A percentile compares a stretch with the other conserved stretches of the same genome.
Evolutionary conservation across 1,140 invertebrate species (phyloP).

Genomic region (Adelges cooleyi): DNA sequence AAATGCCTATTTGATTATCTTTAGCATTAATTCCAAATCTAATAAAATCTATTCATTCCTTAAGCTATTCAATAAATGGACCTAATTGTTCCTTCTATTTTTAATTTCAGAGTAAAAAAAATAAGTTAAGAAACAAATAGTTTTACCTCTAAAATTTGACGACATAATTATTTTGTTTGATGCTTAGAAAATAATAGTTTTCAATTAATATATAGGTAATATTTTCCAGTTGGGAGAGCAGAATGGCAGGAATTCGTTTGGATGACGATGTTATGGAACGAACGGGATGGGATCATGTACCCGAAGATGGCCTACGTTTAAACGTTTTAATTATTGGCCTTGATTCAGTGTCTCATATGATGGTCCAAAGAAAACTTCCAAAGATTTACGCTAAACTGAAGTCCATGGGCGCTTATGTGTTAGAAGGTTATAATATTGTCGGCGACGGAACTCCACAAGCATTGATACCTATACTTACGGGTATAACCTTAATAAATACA

Average conservation of each 20-base stretch:
- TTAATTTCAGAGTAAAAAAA: too few species aligned
- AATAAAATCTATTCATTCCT: too few species aligned
- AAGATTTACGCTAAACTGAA: constrained; percentile 66
- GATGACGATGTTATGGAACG: constrained; percentile 40
- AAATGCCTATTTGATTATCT: too few species aligned
- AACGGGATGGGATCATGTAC: constrained; percentile 43
- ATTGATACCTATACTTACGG: constrained; percentile 79
- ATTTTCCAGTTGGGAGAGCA: constrained; percentile 45
- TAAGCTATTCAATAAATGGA: too few species aligned
- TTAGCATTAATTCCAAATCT: too few species aligned
- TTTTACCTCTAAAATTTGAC: too few species aligned
- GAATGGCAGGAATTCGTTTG: constrained; percentile 45
- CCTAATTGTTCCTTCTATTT: too few species aligned
- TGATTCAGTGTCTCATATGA: constrained; percentile 78
- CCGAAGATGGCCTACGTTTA: constrained; percentile 43
- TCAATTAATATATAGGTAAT: too few species aligned
- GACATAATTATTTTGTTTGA: too few species aligned
- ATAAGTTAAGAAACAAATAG: too few species aligned
- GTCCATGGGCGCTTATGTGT: constrained; percentile 51
- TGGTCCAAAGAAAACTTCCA: constrained; percentile 75
- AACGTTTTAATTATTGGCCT: constrained; percentile 84
- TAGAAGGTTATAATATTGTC: constrained; percentile 80
- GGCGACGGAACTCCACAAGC: constrained; percentile 92
- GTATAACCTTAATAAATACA: too few species aligned
- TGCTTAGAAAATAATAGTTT: too few species aligned